These are phyloP conservation scores for Craseonycteris thonglongyai DNA, from an alignment of 2,113 vertebrate genomes.

Conservation along the genomic window DNA sequence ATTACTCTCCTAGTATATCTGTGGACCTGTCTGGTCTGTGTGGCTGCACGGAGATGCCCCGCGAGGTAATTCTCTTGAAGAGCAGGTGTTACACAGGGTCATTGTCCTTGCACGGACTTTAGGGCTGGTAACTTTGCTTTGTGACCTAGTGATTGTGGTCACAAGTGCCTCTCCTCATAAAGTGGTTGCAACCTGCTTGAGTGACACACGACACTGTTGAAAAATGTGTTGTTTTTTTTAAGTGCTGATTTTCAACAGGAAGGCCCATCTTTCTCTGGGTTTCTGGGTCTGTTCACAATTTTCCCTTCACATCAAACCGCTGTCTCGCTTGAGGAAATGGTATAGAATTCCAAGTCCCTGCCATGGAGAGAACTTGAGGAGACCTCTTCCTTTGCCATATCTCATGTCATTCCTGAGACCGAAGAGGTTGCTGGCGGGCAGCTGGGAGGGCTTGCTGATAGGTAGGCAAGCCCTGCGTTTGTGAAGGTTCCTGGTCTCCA, in stretches of 20 bases:
- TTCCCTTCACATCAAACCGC: not conserved
- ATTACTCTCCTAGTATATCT: not conserved
- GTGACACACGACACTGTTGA: not conserved
- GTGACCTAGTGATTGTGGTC: not conserved
- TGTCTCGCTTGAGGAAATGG: not conserved
- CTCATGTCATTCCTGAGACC: not conserved
- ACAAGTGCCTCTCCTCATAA: not conserved
- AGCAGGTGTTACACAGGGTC: not conserved
- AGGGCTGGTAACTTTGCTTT: not conserved
- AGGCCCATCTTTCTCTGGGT: not conserved
- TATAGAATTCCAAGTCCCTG: not conserved
- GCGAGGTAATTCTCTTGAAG: not conserved
- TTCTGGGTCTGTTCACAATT: not conserved
- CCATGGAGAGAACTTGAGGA: not conserved
- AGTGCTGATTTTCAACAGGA: not conserved
- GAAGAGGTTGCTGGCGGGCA: not conserved
- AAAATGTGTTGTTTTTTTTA: no score
- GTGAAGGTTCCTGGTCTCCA: not conserved
- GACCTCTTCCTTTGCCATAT: not conserved
- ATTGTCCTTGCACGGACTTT: not conserved
- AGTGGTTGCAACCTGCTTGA: not conserved
- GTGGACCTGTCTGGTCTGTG: not conserved
- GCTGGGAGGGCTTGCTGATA: not conserved
- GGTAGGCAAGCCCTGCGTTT: not conserved
- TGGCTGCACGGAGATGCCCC: no score